Percentiles rank a stretch among this genome's conserved stretches.
phyloP scores from a whole-genome alignment of 2,888 invertebrate species.

The Folsomia manolachei region DNA sequence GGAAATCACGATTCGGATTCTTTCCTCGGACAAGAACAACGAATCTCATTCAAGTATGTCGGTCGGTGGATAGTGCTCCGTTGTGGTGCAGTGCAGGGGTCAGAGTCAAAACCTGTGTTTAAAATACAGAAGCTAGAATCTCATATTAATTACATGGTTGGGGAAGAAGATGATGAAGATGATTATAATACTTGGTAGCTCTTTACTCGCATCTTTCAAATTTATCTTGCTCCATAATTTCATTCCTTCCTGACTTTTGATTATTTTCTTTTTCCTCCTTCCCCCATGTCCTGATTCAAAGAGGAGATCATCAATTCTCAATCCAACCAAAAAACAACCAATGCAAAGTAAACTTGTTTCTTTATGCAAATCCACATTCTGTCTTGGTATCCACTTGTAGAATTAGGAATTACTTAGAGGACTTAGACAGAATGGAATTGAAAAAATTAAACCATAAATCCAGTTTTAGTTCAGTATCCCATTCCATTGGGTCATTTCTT shows the following conservation, averaged over 20 bases:
- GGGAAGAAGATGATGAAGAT: slow-evolving; percentile 28
- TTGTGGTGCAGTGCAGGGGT: neutral
- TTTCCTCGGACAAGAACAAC: neutral
- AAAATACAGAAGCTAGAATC: slow-evolving; percentile 42
- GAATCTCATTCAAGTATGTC: neutral
- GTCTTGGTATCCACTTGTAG: neutral
- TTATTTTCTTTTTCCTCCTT: neutral
- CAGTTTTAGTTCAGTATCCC: neutral
- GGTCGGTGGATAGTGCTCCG: neutral
- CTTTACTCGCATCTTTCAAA: neutral
- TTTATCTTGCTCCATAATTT: neutral
- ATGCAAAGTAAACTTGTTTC: neutral
- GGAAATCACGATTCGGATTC: neutral
- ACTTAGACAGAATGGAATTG: neutral
- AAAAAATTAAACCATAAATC: neutral
- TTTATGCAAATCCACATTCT: neutral
- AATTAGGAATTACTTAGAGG: neutral
- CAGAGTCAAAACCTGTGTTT: neutral
- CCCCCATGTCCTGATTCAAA: neutral
- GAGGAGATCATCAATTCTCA: neutral
- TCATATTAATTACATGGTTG: slow-evolving; percentile 37
- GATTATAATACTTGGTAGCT: slow-evolving; percentile 17
- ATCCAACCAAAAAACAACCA: no score
- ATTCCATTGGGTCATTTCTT: no score
- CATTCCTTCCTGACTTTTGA: slow-evolving; percentile 15